Evolutionary conservation across 1,140 invertebrate genomes (phyloP), one percentile per base, ranked within the genome.

Genomic region (Popillia japonica): DNA sequence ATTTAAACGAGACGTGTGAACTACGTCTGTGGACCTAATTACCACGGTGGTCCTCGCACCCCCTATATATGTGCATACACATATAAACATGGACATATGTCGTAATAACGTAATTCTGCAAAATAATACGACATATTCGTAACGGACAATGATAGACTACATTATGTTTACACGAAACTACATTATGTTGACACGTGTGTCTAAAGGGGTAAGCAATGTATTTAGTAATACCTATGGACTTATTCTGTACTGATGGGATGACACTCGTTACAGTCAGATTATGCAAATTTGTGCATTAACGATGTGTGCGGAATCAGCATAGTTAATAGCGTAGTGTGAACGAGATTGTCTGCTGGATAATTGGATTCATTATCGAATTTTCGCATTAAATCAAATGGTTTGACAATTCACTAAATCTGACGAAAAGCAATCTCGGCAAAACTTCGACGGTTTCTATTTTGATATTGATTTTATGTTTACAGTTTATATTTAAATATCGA

Each of bases 341-440:
- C n/a, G 17, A 6, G 48, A 14, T n/a, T 55, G 48, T n/a, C 48
- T 17, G 17, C 17, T 17, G n/a, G 6, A 17, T 55, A 55, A 55
- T 55, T 55, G 17, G 48, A n/a, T 55, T 55, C 48, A 55, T 55
- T 55, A 55, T n/a, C 17, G 48, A 55, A 2, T 55, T 55, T 55
- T 17, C 14, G 2, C 48, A 17, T 14, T n/a, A 20, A 55, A 55
- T n/a, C 17, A 17, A 55, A 17, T 55, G n/a, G 17, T 55, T 14
- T 55, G 14, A 6, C 6, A 55, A 17, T 55, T 7, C 14, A n/a
- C 14, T 1, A 55, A 55, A 55, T 55, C 48, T 44, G 8, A 14
- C 8, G 48, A 17, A 55, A 55, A 55, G 48, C 48, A 55, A 55
- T 55, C 17, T 55, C 48, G 0, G 48, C 14, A n/a, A 55, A 55